A percentile compares a stretch with the other conserved stretches of the same genome.
These are phyloP conservation scores for Corythoichthys intestinalis DNA, from an alignment of 2,113 vertebrate genomes.

Conservation along the genomic window DNA sequence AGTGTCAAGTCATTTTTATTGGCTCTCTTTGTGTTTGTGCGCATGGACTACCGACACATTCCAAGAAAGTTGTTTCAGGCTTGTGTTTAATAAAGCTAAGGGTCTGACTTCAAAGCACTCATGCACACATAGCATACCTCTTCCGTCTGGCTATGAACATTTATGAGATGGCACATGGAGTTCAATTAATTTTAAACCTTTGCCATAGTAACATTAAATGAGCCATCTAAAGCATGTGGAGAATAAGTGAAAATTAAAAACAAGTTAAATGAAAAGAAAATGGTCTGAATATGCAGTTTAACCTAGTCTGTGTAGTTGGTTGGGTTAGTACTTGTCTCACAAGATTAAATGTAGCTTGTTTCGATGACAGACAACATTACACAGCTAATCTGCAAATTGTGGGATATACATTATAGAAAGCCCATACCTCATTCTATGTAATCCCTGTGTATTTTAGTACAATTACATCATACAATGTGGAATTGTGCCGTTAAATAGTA, in stretches of 20 bases:
- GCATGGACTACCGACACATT: constrained; percentile 73
- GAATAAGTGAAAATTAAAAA: neutral
- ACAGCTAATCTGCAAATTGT: constrained; percentile 40
- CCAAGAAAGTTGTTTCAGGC: constrained; percentile 72
- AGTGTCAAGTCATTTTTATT: constrained; percentile 70
- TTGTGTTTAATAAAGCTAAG: constrained; percentile 83
- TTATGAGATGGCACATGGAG: constrained; percentile 30
- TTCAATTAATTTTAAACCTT: constrained; percentile 23
- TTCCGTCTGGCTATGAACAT: constrained; percentile 42
- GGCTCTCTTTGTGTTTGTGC: constrained; percentile 31
- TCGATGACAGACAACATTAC: constrained; percentile 40
- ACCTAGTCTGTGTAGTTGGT: neutral
- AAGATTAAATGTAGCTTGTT: constrained; percentile 37
- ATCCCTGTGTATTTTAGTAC: constrained; percentile 42
- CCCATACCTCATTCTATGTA: constrained; percentile 28
- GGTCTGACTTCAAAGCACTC: constrained; percentile 80
- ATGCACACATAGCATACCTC: constrained; percentile 32
- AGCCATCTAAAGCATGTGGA: neutral
- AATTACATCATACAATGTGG: constrained; percentile 12
- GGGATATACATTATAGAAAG: constrained; percentile 34
- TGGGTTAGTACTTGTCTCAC: constrained; percentile 15
- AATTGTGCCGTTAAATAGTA: constrained; percentile 21
- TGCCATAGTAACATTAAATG: constrained; percentile 16
- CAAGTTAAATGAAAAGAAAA: neutral
- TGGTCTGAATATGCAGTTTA: neutral